Base-by-base conservation (phyloP, 1,140 invertebrate genomes). In the Bombus polaris region DNA sequence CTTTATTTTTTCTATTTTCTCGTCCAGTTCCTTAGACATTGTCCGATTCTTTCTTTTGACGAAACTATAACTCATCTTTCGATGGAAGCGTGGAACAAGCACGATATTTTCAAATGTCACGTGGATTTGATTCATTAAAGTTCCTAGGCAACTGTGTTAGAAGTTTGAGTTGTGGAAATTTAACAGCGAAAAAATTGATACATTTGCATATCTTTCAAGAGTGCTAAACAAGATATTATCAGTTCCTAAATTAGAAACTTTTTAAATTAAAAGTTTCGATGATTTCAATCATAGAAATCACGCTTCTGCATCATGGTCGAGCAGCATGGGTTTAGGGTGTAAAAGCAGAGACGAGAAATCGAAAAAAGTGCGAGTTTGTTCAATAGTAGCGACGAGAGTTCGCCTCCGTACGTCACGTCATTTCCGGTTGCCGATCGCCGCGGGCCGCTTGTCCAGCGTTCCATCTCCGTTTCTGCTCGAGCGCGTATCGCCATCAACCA, bases 361-460 rank as follows among this genome's bases (percentile, higher is more conserved):
- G 32, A 22, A 22, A 75, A 75, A 37, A 57, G 32, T 37, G 42
- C 10, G 37, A 53, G 44, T 74, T 47, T n/a, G 62, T 75, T 68
- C 1, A 10, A 68, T 22, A 8, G 66, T 4, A n/a, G 68, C 68
- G 18, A 13, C 28, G 37, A 39, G 37, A 39, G 18, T 22, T 53
- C 18, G 35, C 2, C 71, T 73, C 42, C 18, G 39, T 72, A 53
- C 47, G 47, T 53, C 47, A n/a, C 81, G 66, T 89, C 86, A 79
- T 88, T 88, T 89, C 88, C 88, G 82, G 82, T 85, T 65, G 59
- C 44, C 59, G 86, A 88, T 88, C 78, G 86, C 76, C 77, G 80
- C 68, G 47, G 85, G 87, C 81, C 83, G 28, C 57, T 62, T 79
- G 35, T 32, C 32, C 32, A 68, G 10, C 18, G 35, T 68, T 68